phyloP scores from a whole-genome alignment of 2,888 invertebrate species.

The Iphiclides podalirius region DNA sequence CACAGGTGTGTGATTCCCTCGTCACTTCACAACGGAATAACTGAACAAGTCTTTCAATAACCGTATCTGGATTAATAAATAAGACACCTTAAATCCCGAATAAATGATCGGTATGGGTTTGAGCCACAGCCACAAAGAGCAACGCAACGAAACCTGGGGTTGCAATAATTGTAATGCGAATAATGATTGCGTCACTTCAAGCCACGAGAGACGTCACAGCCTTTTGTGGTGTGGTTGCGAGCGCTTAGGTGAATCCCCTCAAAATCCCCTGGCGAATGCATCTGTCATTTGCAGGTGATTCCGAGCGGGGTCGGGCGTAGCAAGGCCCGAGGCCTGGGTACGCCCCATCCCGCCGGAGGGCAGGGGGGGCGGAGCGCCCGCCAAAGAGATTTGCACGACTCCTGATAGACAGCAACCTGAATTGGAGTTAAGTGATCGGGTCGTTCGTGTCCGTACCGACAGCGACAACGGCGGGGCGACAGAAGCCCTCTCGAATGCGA shows the following conservation, averaged over 20 bases:
- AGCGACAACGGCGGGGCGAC: not conserved
- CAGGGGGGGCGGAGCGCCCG: not conserved
- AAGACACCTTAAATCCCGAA: too few species aligned
- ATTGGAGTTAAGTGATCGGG: conserved; percentile 1
- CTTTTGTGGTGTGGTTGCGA: too few species aligned
- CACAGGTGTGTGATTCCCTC: too few species aligned
- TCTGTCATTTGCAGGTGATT: conserved; percentile 2
- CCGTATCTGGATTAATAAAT: too few species aligned
- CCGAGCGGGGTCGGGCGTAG: not conserved
- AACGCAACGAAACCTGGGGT: too few species aligned
- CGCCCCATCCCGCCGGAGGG: not conserved
- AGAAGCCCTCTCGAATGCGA: not conserved
- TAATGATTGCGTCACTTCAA: too few species aligned
- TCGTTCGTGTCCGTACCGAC: not conserved
- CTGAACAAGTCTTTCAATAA: too few species aligned
- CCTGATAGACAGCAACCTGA: conserved; percentile 1
- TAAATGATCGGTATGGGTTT: too few species aligned
- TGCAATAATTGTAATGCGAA: too few species aligned
- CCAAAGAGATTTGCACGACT: conserved; percentile 1
- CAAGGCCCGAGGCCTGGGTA: not conserved
- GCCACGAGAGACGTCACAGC: too few species aligned
- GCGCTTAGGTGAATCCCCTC: not conserved
- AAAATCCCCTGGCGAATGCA: not conserved
- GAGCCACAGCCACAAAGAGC: too few species aligned
- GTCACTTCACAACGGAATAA: too few species aligned